Evolutionary conservation across 2,888 invertebrate genomes (phyloP).

Genomic region (Anoncus sp.): DNA sequence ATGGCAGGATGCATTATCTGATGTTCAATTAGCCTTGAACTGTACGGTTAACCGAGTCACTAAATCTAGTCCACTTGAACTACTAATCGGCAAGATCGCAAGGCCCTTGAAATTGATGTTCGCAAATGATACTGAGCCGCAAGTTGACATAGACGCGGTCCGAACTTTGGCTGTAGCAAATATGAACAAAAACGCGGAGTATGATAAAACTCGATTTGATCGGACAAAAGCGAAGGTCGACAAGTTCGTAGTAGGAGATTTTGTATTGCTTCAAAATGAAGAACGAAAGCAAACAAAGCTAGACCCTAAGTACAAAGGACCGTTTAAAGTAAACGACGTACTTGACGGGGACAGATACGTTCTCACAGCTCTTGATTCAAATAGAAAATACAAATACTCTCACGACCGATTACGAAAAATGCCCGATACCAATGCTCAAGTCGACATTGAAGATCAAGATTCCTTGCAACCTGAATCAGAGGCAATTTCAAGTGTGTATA

Average conservation of each 20-base stretch:
- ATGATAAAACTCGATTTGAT: conserved; percentile 26
- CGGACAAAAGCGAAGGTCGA: conserved; percentile 21
- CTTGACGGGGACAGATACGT: conserved; percentile 29
- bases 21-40: neutral
- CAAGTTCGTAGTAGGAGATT: conserved; percentile 19
- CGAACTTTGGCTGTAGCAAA: neutral
- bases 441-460: no score
- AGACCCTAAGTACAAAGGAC: conserved; percentile 35
- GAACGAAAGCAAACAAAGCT: conserved; percentile 38
- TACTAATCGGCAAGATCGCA: neutral
- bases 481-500: no score
- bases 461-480: no score
- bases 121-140: neutral
- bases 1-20: no score
- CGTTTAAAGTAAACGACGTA: conserved; percentile 33
- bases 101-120: neutral
- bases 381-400: conserved; percentile 38
- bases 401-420: conserved; percentile 35
- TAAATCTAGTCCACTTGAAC: neutral
- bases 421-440: conserved; percentile 5
- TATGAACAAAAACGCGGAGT: neutral
- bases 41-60: conserved; percentile 1
- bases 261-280: conserved; percentile 39
- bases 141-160: neutral
- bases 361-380: conserved; percentile 26